Evolutionary conservation across 2,797 vertebrate genomes (phyloP), one percentile per base, ranked within the genome.

Genomic region (Fundulus diaphanus): DNA sequence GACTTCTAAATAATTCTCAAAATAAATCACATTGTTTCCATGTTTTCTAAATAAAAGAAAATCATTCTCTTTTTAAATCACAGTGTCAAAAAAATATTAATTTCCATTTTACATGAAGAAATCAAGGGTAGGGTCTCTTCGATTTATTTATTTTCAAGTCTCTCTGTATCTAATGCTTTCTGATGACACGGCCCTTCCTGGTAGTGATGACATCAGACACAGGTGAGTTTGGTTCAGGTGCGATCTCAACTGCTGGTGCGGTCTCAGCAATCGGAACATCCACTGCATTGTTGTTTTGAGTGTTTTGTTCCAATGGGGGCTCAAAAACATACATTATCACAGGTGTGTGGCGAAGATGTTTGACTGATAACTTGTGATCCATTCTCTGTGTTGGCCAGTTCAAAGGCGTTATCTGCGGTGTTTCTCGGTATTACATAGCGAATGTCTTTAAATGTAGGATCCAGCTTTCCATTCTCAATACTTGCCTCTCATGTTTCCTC

Each of bases 401-500:
- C 54, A 61, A 72, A 72, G 40, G 56, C n/a, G 7, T 72, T 24
- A 67, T 49, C 78, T 71, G 72, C 24, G 2, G 11, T 48, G 52
- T 73, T 67, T 76, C 33, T 72, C 68, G 61, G 11, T 48, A 48
- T 44, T 5, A 48, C 70, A 59, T 46, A 22, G 18, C 37, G 3
- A 48, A 18, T 72, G 6, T 72, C 54, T 59, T 11, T 61, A 9
- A 72, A 71, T 71, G 52, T 44, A 3, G 51, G 5, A 29, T 56
- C 52, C 35, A 71, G 52, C n/a, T 71, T 71, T 46, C 40, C 40
- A 46, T 33, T 72, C 1, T 72, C 54, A 11, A 46, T 59, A 46
- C 70, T 57, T 3, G 70, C 52, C 44, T n/a, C n/a, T n/a, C n/a
- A n/a, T n/a, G 18, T 24, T 37, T 57, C 13, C 27, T 72, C 37